phyloP scores from a whole-genome alignment of 1,140 invertebrate genomes.

The Zaprionus nigranus region DNA sequence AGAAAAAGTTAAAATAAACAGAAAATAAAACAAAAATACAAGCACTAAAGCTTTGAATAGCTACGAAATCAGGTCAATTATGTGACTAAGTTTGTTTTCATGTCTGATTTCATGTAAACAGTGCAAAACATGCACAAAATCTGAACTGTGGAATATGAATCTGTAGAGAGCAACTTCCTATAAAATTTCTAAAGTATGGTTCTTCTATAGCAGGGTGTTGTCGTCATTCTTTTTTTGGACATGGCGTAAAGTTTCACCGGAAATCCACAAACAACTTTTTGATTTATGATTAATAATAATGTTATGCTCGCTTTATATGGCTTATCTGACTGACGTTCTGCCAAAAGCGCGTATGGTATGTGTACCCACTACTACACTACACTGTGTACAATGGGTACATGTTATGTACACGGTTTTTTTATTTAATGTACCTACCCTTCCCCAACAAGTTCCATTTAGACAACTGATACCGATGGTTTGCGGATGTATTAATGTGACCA shows the following conservation, averaged over 20 bases:
- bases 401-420: neutral
- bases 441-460: slow-evolving; percentile 65
- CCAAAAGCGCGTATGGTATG: slow-evolving; percentile 7
- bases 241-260: slow-evolving; percentile 65
- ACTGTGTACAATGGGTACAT: slow-evolving; percentile 8
- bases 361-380: slow-evolving; percentile 36
- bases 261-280: slow-evolving; percentile 75
- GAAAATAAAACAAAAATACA: slow-evolving; percentile 46
- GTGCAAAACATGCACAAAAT: slow-evolving; percentile 33
- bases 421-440: slow-evolving; percentile 8
- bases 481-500: slow-evolving; percentile 64
- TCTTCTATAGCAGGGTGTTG: neutral
- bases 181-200: neutral
- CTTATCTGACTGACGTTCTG: slow-evolving; percentile 59
- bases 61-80: slow-evolving; percentile 51
- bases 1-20: neutral
- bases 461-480: slow-evolving; percentile 45
- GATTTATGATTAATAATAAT: slow-evolving; percentile 72
- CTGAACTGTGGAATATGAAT: no score
- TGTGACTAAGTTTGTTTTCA: slow-evolving; percentile 40
- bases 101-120: slow-evolving; percentile 31
- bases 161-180: neutral
- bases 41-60: slow-evolving; percentile 46
- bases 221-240: slow-evolving; percentile 18
- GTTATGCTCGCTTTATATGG: slow-evolving; percentile 65